Evolutionary conservation across 2,888 invertebrate genomes (phyloP), one percentile per base, ranked within the genome.

Genomic region (Exocentrus adspersus): DNA sequence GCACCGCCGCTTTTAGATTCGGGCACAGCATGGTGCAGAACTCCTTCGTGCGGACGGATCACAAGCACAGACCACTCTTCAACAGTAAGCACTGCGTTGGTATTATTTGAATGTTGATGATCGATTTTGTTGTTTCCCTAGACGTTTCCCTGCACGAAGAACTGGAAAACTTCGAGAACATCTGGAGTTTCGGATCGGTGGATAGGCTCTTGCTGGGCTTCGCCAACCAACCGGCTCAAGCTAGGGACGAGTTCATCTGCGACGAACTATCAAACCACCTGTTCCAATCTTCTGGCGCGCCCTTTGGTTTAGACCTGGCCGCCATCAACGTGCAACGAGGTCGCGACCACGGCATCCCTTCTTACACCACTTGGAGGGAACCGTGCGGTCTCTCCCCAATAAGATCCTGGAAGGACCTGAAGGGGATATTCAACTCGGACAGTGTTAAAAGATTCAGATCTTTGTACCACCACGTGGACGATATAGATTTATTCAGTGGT

Each of bases 281-380:
- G 0, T 94, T 94, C 77, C 92, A 93, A 85, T 90, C 91, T 0
- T 84, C 86, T 12, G 85, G 85, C 7, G 88, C 89, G 63, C 86
- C 87, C 17, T 93, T 92, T 72, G 93, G 95, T 0, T 89, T 95
- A 86, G 95, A 95, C 78, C 83, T 95, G 62, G 93, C 94, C 0
- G 92, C 95, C 0, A 90, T 95, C 57, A 95, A 95, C 75, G 92
- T 95, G 32, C 95, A 95, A 80, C 83, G 92, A 56, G 95, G 93
- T 0, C 85, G 95, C 24, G 95, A 95, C 79, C 95, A 95, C 77
- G 95, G 95, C 0, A 85, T 95, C 0, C 90, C 93, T 0, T 85
- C 92, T 0, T 95, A 94, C 77, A 90, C 91, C 0, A 80, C 87
- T 0, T 95, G 93, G 93, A 86, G 94, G 28, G 87, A 89, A 67